Percentiles rank a stretch among this genome's conserved stretches.
phyloP scores from a whole-genome alignment of 2,113 vertebrate genomes.

The Tachuris rubrigastra region DNA sequence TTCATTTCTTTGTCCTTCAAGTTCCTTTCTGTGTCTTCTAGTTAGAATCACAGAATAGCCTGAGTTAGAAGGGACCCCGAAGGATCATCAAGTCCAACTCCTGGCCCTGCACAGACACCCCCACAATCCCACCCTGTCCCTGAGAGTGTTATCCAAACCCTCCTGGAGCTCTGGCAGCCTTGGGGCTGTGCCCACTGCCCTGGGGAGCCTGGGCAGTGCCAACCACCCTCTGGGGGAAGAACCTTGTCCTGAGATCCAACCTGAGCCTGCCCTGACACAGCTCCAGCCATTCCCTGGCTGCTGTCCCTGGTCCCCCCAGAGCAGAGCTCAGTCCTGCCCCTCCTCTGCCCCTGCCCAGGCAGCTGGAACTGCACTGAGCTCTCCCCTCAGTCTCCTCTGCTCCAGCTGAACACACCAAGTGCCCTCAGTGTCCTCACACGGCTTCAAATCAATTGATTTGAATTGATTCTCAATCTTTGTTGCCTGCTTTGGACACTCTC shows the following conservation, averaged over 20 bases:
- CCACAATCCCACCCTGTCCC: neutral
- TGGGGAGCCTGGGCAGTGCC: neutral
- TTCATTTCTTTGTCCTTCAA: neutral
- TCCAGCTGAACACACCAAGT: neutral
- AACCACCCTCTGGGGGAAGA: neutral
- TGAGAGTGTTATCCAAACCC: fast-evolving
- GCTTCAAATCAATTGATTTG: too few species aligned
- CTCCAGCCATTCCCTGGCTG: neutral
- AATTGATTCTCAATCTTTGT: neutral
- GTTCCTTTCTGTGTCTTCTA: neutral
- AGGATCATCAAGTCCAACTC: fast-evolving
- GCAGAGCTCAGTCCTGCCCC: neutral
- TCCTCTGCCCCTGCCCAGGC: too few species aligned
- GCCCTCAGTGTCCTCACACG: neutral
- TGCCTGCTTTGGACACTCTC: neutral
- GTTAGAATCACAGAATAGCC: neutral
- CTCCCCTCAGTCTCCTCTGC: neutral
- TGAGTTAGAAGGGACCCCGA: neutral
- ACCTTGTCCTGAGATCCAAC: neutral
- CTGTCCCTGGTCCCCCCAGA: neutral
- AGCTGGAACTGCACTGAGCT: too few species aligned
- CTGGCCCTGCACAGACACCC: fast-evolving
- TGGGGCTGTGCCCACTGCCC: neutral
- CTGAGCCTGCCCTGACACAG: neutral
- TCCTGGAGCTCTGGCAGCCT: neutral